Evolutionary conservation across 2,888 invertebrate genomes (phyloP).

Genomic region (Pristionchus maxplancki): DNA sequence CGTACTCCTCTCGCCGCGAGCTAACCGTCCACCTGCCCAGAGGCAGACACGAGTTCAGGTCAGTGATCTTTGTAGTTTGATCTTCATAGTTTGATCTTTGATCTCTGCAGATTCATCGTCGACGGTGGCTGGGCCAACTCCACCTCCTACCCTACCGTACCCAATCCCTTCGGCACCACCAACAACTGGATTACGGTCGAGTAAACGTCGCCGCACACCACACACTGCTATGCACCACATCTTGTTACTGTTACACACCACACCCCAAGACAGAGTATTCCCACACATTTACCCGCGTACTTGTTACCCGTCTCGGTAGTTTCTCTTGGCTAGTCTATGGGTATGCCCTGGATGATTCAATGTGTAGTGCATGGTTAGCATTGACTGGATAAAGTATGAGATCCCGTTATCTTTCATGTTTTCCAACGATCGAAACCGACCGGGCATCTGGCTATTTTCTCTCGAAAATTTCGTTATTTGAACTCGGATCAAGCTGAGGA

Average conservation of each 20-base stretch:
- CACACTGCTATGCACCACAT: conserved; percentile 21
- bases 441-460: too few relatives aligned
- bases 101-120: conserved; percentile 32
- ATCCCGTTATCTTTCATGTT: too few relatives aligned
- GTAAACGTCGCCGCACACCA: neutral
- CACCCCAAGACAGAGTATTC: conserved; percentile 26
- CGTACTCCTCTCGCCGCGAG: neutral
- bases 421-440: too few relatives aligned
- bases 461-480: too few relatives aligned
- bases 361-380: neutral
- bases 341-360: conserved; percentile 17
- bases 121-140: conserved; percentile 50
- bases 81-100: neutral
- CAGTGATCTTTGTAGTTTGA: neutral
- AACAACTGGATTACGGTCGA: conserved; percentile 50
- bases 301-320: conserved; percentile 20
- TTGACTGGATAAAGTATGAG: neutral
- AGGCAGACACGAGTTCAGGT: conserved; percentile 51
- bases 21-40: conserved; percentile 13
- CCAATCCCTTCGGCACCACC: conserved; percentile 51
- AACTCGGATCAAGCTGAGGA: too few relatives aligned
- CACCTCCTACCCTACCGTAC: conserved; percentile 47
- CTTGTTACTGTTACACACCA: conserved; percentile 34
- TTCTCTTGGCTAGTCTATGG: conserved; percentile 25
- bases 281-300: neutral